Evolutionary conservation across 2,888 invertebrate species (phyloP).

Genomic region (Drosophila mercatorum): DNA sequence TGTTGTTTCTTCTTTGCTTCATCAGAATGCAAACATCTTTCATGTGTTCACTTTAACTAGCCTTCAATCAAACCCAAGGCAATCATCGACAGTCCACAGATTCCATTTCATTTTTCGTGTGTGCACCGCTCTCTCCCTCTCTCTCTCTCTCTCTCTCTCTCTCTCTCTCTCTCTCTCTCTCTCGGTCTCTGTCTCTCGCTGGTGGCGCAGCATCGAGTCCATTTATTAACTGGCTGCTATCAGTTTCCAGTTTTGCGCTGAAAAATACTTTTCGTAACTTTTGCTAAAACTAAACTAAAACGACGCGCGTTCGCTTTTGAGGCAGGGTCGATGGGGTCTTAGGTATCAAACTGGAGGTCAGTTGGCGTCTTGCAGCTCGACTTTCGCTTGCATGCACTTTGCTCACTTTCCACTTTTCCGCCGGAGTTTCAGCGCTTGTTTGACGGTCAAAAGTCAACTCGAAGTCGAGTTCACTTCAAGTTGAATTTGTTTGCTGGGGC

Average conservation of each 20-base stretch:
- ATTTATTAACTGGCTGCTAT: constrained; percentile 75
- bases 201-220: constrained; percentile 38
- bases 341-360: constrained; percentile 64
- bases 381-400: constrained; percentile 81
- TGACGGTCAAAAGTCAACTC: constrained; percentile 81
- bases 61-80: constrained; percentile 22
- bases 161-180: neutral
- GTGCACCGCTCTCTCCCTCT: constrained; percentile 1
- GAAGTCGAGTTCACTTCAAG: constrained; percentile 80
- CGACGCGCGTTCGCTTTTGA: constrained; percentile 27
- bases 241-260: constrained; percentile 59
- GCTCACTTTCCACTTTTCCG: constrained; percentile 59
- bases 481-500: constrained; percentile 78
- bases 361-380: constrained; percentile 73
- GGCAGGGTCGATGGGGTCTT: constrained; percentile 23
- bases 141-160: neutral
- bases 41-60: constrained; percentile 34
- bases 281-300: constrained; percentile 69
- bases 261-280: constrained; percentile 74
- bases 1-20: constrained; percentile 19
- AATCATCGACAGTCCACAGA: constrained; percentile 53
- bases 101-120: constrained; percentile 61
- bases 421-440: constrained; percentile 65
- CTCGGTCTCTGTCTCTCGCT: neutral
- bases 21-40: constrained; percentile 61